Base-by-base conservation (phyloP, 1,140 invertebrate species). In the Caenorhabditis briggsae region DNA sequence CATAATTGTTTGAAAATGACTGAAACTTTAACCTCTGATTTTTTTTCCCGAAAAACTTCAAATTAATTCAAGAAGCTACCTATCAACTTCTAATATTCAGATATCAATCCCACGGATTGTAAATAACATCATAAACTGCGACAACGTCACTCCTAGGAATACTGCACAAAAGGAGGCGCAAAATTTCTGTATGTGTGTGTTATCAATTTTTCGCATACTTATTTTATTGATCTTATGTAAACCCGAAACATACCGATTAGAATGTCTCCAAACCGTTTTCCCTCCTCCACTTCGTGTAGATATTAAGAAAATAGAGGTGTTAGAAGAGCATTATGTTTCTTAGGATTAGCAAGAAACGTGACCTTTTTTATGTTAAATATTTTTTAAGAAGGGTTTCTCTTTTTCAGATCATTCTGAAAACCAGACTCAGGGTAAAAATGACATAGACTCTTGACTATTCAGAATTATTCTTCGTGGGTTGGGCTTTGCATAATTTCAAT, bases 201-300 rank as follows among this genome's bases (percentile, higher is more conserved):
- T 78, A 78, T 78, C 70, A 78, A 41, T 78, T 78, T 70, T 78
- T 78, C 46, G 70, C 70, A 46, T 78, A 78, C 70, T 78, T 78
- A 70, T 78, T 50, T 50, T 78, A 78, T 78, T 78, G 70, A 78
- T 78, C 70, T 78, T 48, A 78, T 48, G 70, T 78, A 78, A 78
- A 78, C 70, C 70, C 70, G 70, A 78, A 70, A 70, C 46, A 16
- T 25, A 7, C 70, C n/a, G 70, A 78, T 78, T 50, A 78, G 18
- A 48, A 78, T 78, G 70, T 78, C 33, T 50, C 70, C 25, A 43
- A 53, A 53, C 50, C 16, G 6, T 78, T 78, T 78, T 53, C 46
- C 23, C 23, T 33, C 33, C 33, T 33, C 33, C 33, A 33, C 33
- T 43, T 50, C 20, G n/a, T 78, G 70, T 78, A 78, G 70, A 78